Evolutionary conservation across 1,140 invertebrate species (phyloP).

Genomic region (Drosophila pseudoananassae): DNA sequence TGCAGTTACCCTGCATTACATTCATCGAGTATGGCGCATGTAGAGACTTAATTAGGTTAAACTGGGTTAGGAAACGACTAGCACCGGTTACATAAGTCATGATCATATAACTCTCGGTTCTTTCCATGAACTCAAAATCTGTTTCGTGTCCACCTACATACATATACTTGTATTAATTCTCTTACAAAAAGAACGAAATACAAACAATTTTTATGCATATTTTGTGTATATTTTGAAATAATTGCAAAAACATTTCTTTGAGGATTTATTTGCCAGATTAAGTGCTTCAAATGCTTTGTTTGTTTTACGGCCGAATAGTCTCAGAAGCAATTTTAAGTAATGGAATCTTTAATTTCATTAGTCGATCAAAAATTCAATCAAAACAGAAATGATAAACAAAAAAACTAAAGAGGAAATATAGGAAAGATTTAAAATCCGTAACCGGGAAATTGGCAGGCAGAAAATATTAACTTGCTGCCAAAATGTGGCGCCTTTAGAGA

Average conservation of each 20-base stretch:
- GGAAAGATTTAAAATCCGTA: slow-evolving; percentile 18
- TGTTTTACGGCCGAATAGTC: slow-evolving; percentile 9
- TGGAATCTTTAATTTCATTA: slow-evolving; percentile 5
- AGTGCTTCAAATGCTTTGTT: slow-evolving; percentile 16
- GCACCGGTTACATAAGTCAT: slow-evolving; percentile 1
- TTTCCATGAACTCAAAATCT: background rate
- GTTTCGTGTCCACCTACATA: background rate
- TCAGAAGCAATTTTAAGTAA: slow-evolving; percentile 13
- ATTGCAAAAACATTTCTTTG: background rate
- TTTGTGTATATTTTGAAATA: slow-evolving; percentile 17
- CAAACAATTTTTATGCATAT: background rate
- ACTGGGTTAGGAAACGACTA: background rate
- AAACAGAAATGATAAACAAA: slow-evolving; percentile 42
- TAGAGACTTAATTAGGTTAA: slow-evolving; percentile 25
- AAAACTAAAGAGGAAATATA: slow-evolving; percentile 22
- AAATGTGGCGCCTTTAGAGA: slow-evolving; percentile 31
- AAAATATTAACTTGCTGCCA: slow-evolving; percentile 79
- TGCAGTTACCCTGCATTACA: slow-evolving; percentile 59
- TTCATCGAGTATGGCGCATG: slow-evolving; percentile 17
- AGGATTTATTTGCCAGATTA: background rate
- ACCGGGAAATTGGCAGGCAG: slow-evolving; percentile 69
- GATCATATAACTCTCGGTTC: background rate
- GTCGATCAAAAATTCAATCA: slow-evolving; percentile 7
- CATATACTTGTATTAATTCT: slow-evolving; percentile 7
- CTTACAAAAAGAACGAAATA: slow-evolving; percentile 1